Conservation (phyloP, 2,888 invertebrate species). For the Ophioninae sp. region DNA sequence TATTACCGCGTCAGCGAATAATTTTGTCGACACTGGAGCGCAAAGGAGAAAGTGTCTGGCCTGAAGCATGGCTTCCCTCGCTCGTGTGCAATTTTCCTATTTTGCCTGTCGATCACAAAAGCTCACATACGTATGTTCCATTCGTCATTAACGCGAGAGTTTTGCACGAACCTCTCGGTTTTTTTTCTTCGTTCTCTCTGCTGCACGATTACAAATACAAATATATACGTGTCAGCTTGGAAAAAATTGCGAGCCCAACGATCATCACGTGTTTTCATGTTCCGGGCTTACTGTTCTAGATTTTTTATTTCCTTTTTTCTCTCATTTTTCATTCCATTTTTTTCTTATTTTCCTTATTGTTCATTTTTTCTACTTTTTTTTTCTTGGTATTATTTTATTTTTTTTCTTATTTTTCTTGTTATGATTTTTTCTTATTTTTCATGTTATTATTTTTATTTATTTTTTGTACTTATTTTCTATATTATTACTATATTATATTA, state of each 20-base stretch:
- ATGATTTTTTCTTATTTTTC: background rate
- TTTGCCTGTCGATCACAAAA: background rate
- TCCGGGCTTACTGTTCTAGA: no score
- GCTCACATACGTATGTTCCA: slow-evolving; percentile 14
- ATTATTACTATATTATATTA: background rate
- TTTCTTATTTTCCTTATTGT: slow-evolving; percentile 18
- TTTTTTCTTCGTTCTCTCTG: background rate
- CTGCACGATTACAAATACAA: background rate
- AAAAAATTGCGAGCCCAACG: slow-evolving; percentile 22
- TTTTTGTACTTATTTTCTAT: background rate
- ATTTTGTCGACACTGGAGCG: slow-evolving; percentile 2
- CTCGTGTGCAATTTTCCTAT: background rate
- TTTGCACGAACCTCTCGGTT: background rate
- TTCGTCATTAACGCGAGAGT: background rate
- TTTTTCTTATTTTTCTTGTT: no score
- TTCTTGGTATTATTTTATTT: no score
- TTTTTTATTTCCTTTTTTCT: no score
- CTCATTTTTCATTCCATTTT: background rate
- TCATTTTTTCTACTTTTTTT: background rate
- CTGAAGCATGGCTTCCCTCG: background rate
- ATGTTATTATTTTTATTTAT: slow-evolving; percentile 11
- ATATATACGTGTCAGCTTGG: background rate
- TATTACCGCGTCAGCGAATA: slow-evolving; percentile 39
- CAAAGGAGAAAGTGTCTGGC: slow-evolving; percentile 27
- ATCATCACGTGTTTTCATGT: slow-evolving; percentile 19